Evolutionary conservation across 37 sponge, comb jelly and placozoan genomes (phyloP).

Genomic region (Ephydatia muelleri): DNA sequence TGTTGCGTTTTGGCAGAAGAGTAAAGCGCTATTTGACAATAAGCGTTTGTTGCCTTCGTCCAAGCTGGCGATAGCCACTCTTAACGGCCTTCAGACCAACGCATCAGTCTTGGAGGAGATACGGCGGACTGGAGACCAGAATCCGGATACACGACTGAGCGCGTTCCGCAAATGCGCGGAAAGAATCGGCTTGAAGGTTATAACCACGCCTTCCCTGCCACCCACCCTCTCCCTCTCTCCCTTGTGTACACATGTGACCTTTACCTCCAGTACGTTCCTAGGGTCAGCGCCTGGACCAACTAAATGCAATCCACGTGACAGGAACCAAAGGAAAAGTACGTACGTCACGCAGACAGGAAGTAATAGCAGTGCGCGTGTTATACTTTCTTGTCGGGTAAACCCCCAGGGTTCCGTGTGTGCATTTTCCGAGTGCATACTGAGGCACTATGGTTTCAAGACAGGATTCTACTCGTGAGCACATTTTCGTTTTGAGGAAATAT

Average conservation of each 20-base stretch:
- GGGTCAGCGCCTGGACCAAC: constrained; percentile 48
- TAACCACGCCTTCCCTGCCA: neutral
- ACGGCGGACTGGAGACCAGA: neutral
- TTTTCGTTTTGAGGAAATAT: neutral
- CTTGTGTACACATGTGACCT: too few species aligned
- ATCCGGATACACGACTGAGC: neutral
- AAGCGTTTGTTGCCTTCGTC: neutral
- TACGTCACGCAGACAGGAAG: neutral
- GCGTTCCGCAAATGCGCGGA: constrained; percentile 14
- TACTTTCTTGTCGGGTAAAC: neutral
- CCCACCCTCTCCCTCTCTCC: too few species aligned
- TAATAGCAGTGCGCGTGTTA: neutral
- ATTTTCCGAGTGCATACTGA: constrained; percentile 82
- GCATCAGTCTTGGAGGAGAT: constrained; percentile 31
- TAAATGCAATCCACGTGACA: constrained; percentile 76
- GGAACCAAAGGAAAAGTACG: constrained; percentile 92
- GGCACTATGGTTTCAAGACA: constrained; percentile 73
- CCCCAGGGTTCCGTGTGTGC: constrained; percentile 91
- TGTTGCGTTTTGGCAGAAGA: too few species aligned
- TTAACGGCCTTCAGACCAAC: constrained; percentile 79
- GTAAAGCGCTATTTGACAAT: neutral
- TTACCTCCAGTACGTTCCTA: constrained; percentile 3
- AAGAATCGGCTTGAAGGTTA: constrained; percentile 10
- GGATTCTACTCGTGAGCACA: constrained; percentile 82
- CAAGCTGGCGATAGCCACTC: constrained; percentile 62